Conservation (phyloP, 2,888 invertebrate species). For the Ganaspis brasiliensis region DNA sequence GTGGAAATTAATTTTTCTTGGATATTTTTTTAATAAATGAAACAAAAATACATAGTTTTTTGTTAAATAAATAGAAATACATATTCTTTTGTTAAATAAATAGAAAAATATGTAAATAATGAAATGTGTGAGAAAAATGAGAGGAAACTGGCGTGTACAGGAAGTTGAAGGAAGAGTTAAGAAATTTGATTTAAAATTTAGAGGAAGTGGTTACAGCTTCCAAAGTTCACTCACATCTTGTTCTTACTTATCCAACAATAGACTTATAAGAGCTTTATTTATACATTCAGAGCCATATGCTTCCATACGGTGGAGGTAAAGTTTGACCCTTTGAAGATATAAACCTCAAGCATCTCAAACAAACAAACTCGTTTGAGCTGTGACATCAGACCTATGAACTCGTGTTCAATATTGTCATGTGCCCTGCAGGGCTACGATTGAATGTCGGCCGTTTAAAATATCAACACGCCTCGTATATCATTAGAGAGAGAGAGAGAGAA, state of each 20-base stretch:
- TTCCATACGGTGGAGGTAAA: slow-evolving; percentile 62
- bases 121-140: no score
- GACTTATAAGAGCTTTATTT: slow-evolving; percentile 72
- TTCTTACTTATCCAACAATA: slow-evolving; percentile 69
- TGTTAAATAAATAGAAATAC: no score
- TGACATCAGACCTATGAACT: slow-evolving; percentile 31
- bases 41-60: no score
- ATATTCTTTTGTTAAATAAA: no score
- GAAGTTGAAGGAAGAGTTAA: neutral
- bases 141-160: no score
- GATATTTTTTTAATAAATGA: no score
- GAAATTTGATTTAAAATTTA: neutral
- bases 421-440: slow-evolving; percentile 52
- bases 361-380: slow-evolving; percentile 24
- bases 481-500: no score
- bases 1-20: no score
- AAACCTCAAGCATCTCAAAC: slow-evolving; percentile 50
- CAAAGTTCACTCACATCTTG: slow-evolving; percentile 58
- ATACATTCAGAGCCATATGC: slow-evolving; percentile 73
- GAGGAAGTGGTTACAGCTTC: slow-evolving; percentile 19
- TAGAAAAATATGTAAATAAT: no score
- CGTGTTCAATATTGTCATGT: slow-evolving; percentile 62
- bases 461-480: no score
- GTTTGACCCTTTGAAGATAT: slow-evolving; percentile 71
- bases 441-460: slow-evolving; percentile 65